Percentiles rank a stretch among this genome's conserved stretches.
phyloP scores from a whole-genome alignment of 2,888 invertebrate genomes.

The Apodemia zela region DNA sequence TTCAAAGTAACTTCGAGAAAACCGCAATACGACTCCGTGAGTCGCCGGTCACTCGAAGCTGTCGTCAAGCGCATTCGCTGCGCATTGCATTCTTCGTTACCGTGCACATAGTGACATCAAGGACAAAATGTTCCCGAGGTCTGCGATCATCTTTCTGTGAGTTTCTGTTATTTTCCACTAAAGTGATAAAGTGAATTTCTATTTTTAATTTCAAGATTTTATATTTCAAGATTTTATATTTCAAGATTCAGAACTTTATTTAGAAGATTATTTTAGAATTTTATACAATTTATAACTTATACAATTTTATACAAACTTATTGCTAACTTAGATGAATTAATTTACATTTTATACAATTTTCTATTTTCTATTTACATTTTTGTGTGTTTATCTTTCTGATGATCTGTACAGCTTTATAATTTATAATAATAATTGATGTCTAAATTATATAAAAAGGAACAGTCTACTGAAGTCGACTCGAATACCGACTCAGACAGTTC shows the following conservation, averaged over 20 bases:
- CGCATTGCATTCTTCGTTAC: slow-evolving; percentile 1
- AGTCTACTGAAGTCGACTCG: neutral
- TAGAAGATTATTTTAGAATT: no score
- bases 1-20: neutral
- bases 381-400: neutral
- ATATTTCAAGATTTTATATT: no score
- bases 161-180: no score
- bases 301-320: no score
- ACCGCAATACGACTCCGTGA: neutral
- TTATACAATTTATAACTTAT: no score
- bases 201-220: no score
- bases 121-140: neutral
- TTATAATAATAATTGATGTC: neutral
- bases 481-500: neutral
- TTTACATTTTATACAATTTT: no score
- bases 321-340: no score
- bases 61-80: neutral
- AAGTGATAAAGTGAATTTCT: no score
- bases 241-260: no score
- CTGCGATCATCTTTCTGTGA: neutral
- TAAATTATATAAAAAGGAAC: neutral
- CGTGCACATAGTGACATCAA: neutral
- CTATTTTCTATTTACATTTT: neutral
- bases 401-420: slow-evolving; percentile 1
- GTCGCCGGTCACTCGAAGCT: neutral